Base-by-base conservation (phyloP, 2,888 invertebrate species). In the Ophion costatus region DNA sequence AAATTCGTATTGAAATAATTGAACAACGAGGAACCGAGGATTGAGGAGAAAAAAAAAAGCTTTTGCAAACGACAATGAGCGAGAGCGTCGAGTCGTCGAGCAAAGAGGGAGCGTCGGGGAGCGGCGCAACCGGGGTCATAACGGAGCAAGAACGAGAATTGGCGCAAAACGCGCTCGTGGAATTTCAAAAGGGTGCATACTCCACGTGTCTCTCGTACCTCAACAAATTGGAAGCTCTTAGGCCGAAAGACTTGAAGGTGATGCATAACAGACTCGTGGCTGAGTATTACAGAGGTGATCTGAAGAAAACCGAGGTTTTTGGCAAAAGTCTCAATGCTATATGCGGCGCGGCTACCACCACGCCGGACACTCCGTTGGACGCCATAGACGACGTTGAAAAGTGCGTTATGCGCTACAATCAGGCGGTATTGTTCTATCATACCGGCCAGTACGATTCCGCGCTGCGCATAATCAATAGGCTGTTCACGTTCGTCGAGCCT, bases 181-280 rank as follows among this genome's bases (percentile, higher is more conserved):
- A 96, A 89, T 97, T 96, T 93, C 94, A 95, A 85, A 95, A 95
- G 89, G 95, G 95, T 87, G 96, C 96, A 86, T 97, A 95, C 90
- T 90, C 94, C 20, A 93, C 94, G 11, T 96, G 96, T 77, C 92
- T 96, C 14, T 95, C 95, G 87, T 94, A 95, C 87, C 94, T 98
- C 87, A 95, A 94, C 85, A 96, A 96, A 91, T 92, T 98, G 85
- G 96, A 96, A 91, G 93, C 93, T 38, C 90, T 95, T 5, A 94
- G 96, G 73, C 95, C 95, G 0, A 95, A 95, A 83, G 97, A 97
- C 93, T 95, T 96, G 85, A 96, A 97, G 91, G 96, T 98, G 1
- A 95, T 95, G 66, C 98, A 98, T 90, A 98, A 99, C 92, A 97
- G 97, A 94, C 96, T 97, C 38, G 96, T 98, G 0, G 96, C 96